Percentiles rank a stretch among this genome's conserved stretches.
phyloP scores from a whole-genome alignment of 2,888 invertebrate species.

The Macroteleia sp. region DNA sequence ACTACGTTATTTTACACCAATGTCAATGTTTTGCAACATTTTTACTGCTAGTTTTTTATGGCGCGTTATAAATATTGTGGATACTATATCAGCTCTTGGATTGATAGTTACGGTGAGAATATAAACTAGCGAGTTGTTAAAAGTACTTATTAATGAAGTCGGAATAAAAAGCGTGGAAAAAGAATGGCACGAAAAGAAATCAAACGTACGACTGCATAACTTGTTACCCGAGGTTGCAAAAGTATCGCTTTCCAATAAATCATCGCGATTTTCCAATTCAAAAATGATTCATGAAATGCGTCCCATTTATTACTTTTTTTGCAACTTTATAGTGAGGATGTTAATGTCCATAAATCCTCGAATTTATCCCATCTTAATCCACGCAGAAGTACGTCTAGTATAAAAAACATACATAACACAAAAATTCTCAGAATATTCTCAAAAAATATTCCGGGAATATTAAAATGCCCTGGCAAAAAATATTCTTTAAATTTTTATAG shows the following conservation, averaged over 20 bases:
- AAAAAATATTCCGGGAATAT: no score
- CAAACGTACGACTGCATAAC: background rate
- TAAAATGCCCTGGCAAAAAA: no score
- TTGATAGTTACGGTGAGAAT: conserved; percentile 31
- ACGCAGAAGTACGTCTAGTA: no score
- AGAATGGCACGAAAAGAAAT: background rate
- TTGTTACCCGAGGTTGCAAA: background rate
- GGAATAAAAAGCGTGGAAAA: no score
- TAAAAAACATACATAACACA: no score
- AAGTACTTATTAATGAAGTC: conserved; percentile 11
- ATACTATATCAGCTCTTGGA: conserved; percentile 23
- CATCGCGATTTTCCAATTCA: background rate
- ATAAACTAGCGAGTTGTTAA: conserved; percentile 16
- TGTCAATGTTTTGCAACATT: conserved; percentile 53
- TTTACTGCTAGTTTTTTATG: conserved; percentile 30
- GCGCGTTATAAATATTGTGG: conserved; percentile 12
- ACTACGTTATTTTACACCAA: conserved; percentile 42
- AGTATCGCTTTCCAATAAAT: conserved; percentile 8
- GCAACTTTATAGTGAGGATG: no score
- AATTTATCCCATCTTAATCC: no score
- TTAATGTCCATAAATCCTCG: no score
- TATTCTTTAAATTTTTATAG: no score
- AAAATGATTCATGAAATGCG: background rate
- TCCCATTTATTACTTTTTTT: background rate
- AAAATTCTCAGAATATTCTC: no score